These are phyloP conservation scores for Geotrypetes seraphini DNA, from an alignment of 2,797 vertebrate species.

Conservation along the genomic window DNA sequence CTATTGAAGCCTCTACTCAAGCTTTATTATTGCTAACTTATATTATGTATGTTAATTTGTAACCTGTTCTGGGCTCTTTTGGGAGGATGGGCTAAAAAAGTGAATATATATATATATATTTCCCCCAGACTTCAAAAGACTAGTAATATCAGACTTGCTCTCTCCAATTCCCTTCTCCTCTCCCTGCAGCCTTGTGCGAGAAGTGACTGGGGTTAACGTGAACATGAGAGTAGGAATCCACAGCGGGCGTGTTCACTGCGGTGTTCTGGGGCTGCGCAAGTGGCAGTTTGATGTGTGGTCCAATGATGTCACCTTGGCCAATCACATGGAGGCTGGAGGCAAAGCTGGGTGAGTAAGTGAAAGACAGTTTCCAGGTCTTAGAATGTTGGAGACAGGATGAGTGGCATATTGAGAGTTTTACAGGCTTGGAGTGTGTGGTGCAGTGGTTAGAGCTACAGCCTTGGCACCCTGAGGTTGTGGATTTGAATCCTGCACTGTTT, in stretches of 20 bases:
- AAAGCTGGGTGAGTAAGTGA: slow-evolving; percentile 74
- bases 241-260: slow-evolving; percentile 90
- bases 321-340: slow-evolving; percentile 91
- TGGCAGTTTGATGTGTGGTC: slow-evolving; percentile 98
- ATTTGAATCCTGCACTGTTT: no score
- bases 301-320: slow-evolving; percentile 88
- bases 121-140: neutral
- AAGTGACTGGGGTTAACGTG: slow-evolving; percentile 93
- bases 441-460: no score
- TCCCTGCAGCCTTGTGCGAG: slow-evolving; percentile 75
- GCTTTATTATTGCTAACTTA: no score
- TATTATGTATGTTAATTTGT: no score
- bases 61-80: no score
- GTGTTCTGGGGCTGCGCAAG: slow-evolving; percentile 87
- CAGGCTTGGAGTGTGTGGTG: no score
- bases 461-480: no score
- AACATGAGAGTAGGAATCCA: slow-evolving; percentile 97
- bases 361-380: no score
- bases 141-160: fast-evolving
- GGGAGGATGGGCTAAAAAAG: no score
- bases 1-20: no score
- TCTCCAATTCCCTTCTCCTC: neutral
- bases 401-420: no score
- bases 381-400: fast-evolving
- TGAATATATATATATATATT: no score